Base-by-base conservation (phyloP, 1,140 invertebrate species). In the Artemia franciscana region DNA sequence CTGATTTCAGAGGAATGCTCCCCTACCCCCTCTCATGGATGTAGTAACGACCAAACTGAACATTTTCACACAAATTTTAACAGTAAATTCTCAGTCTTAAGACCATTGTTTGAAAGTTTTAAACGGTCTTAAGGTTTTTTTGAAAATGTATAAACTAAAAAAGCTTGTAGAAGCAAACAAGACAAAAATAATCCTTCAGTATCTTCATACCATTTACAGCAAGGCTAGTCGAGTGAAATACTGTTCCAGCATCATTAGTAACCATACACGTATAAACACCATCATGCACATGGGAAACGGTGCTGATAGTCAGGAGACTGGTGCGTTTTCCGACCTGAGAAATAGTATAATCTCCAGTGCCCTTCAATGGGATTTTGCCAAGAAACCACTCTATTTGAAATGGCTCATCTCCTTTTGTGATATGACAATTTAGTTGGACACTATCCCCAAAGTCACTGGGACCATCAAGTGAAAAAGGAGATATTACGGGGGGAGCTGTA, bases 371-470 rank as follows among this genome's bases (percentile, higher is more conserved):
- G 70, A 68, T 64, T 27, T 74, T 73, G 69, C 82, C 76, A 70
- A 80, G 78, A 59, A 78, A 73, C 82, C 82, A 83, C 24, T 72
- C 72, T 64, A 83, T 75, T 67, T 73, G 74, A 70, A 80, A 72
- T 23, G 79, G 79, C 59, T 74, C 73, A 69, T 81, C 79, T 24
- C 79, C 79, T 68, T 80, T 76, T 68, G 78, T 79, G 62, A 81
- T 76, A 24, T 78, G 80, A 73, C 86, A 90, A 12, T 79, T 80
- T 18, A 88, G 73, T 30, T 82, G 82, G 2, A 82, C 82, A 63
- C 81, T 79, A 68, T 85, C 82, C 51, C 83, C 84, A 65, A 83
- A 80, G 72, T 83, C 80, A 4, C 84, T 72, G 60, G 72, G 74
- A 57, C 73, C 72, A 66, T 75, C 76, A 70, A 80, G 79, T 68